Evolutionary conservation across 1,140 invertebrate species (phyloP).

Genomic region (Bombus superbus): DNA sequence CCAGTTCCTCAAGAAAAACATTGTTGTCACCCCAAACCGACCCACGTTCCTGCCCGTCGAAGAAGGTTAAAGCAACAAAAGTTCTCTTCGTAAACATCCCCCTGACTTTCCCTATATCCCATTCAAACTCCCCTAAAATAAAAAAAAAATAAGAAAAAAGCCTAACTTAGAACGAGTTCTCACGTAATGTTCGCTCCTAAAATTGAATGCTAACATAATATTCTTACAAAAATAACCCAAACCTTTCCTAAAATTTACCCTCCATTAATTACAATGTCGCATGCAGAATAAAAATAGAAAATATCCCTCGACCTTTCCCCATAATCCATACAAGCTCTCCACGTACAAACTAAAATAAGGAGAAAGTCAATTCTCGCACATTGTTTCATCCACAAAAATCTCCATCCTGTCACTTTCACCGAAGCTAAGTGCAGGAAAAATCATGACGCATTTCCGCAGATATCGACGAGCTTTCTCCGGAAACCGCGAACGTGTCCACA

Average conservation of each 20-base stretch:
- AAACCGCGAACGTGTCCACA: no score
- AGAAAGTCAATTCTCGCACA: background rate
- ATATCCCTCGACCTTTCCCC: background rate
- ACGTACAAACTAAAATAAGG: background rate
- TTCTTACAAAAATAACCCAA: no score
- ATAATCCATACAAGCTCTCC: background rate
- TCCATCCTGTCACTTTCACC: background rate
- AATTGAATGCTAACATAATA: no score
- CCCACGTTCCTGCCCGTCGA: background rate
- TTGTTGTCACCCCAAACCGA: no score
- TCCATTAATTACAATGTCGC: no score
- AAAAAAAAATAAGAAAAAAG: background rate
- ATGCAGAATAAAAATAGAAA: no score
- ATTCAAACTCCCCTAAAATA: background rate
- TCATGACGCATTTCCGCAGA: no score
- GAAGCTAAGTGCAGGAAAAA: background rate
- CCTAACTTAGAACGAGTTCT: background rate
- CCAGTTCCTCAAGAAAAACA: background rate
- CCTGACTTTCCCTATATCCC: background rate
- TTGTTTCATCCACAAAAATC: background rate
- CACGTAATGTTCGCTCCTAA: background rate
- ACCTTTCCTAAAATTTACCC: no score
- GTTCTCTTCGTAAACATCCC: background rate
- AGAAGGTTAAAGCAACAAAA: conserved; percentile 1
- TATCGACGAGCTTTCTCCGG: no score